Conservation (phyloP, 2,888 invertebrate genomes). For the Acanthosepion esculentum region DNA sequence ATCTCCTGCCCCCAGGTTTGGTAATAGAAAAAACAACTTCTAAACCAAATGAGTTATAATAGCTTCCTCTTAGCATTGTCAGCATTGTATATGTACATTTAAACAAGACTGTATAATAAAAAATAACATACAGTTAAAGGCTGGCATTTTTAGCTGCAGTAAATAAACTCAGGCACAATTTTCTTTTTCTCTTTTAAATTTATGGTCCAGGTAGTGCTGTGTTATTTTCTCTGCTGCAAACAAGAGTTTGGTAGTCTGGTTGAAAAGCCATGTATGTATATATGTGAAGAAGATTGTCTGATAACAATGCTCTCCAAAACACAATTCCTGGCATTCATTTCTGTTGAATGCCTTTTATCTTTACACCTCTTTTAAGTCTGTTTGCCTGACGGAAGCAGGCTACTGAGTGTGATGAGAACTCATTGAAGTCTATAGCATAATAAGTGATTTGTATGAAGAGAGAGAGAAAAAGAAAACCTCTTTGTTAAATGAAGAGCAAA, state of each 20-base stretch:
- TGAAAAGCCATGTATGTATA: not conserved
- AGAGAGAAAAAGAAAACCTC: not conserved
- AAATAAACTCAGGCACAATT: not conserved
- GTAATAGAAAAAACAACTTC: not conserved
- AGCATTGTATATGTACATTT: not conserved
- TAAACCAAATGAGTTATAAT: not conserved
- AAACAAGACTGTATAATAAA: not conserved
- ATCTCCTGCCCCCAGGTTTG: not conserved
- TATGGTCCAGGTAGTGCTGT: not conserved
- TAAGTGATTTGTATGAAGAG: not conserved
- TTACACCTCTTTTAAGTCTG: not conserved
- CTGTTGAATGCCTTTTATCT: not conserved
- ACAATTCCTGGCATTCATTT: not conserved
- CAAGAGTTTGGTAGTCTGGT: not conserved
- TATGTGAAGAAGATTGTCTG: not conserved
- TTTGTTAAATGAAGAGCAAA: too few species aligned
- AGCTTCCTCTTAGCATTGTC: not conserved
- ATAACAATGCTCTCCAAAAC: not conserved
- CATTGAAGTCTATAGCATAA: constrained; percentile 9
- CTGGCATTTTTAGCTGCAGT: not conserved
- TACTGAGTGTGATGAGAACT: not conserved
- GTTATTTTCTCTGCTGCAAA: not conserved
- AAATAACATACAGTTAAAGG: not conserved
- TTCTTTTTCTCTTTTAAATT: not conserved
- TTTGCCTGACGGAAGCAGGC: not conserved